Evolutionary conservation across 2,113 vertebrate species (phyloP), one percentile per base, ranked within the genome.

Genomic region (Gymnorhina tibicen): DNA sequence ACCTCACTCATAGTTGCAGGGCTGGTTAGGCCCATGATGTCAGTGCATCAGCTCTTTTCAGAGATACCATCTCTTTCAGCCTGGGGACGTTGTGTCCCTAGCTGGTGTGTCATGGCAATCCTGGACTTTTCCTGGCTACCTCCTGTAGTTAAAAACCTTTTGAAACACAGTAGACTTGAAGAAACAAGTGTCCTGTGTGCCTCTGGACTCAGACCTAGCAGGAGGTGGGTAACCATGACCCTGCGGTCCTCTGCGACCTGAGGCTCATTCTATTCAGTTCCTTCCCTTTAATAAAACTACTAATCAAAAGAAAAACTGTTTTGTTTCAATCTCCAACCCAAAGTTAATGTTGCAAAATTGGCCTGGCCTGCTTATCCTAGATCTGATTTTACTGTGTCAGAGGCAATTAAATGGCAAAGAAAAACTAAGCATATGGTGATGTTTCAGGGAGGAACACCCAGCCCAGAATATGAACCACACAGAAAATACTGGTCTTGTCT

Each of bases 151-250:
- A 37, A 66, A 86, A 37, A 46, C 26, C 24, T 88, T 91, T 32
- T 60, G 19, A 67, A 82, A 24, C 1, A 1, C 0, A 0, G 3
- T 10, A 14, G 30, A 22, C 41, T 62, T 52, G 76, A 79, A 86
- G 70, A 47, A 79, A 37, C 5, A 50, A 32, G 28, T 63, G 79
- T 68, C 23, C 53, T 55, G 7, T 26, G 53, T 73, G 59, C 35
- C 30, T 79, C 44, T 53, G 52, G 66, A 59, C 44, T 52, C 32
- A 72, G 58, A 55, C 8, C 26, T 53, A 17, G 35, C 2, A 8
- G n/a, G 47, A 55, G 11, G 5, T 52, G 39, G 7, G 33, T 76
- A 60, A 47, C n/a, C 14, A 5, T 58, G 32, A 42, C 16, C 37
- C 19, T 49, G 11, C 52, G 67, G 17, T 72, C 44, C 11, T 94